These are phyloP conservation scores for Tetrax tetrax DNA, from an alignment of 2,113 vertebrate species.

Conservation along the genomic window DNA sequence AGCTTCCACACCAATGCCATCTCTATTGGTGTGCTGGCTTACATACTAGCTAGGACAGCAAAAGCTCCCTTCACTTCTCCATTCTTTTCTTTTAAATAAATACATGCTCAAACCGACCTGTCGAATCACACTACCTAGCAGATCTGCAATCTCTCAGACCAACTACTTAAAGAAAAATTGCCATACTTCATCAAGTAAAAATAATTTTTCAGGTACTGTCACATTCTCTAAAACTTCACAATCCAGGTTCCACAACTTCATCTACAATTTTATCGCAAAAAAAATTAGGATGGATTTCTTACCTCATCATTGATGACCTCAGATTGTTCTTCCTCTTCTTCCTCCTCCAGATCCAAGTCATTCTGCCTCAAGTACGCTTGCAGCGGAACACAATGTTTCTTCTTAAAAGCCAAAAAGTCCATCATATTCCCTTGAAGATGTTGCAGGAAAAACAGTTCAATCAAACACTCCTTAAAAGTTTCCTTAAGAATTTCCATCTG, in stretches of 20 bases:
- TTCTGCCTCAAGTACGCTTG: conserved; percentile 94
- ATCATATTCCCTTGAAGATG: conserved; percentile 99
- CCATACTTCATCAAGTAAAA: background rate
- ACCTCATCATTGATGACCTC: conserved; percentile 98
- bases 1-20: background rate
- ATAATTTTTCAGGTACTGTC: background rate
- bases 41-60: background rate
- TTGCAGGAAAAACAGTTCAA: conserved; percentile 96
- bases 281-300: conserved; percentile 26
- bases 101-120: rapidly evolving
- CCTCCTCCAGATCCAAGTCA: conserved; percentile 94
- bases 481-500: conserved; percentile 91
- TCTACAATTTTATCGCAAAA: background rate
- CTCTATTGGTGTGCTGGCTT: background rate
- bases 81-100: background rate
- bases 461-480: conserved; percentile 91
- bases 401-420: conserved; percentile 96
- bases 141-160: background rate
- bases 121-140: background rate
- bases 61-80: background rate
- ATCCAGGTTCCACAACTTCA: background rate
- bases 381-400: conserved; percentile 91
- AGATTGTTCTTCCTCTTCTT: conserved; percentile 94
- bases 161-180: background rate
- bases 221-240: background rate